Percentiles rank a stretch among this genome's conserved stretches.
phyloP scores from a whole-genome alignment of 2,113 vertebrate species.

The Cettia cetti region DNA sequence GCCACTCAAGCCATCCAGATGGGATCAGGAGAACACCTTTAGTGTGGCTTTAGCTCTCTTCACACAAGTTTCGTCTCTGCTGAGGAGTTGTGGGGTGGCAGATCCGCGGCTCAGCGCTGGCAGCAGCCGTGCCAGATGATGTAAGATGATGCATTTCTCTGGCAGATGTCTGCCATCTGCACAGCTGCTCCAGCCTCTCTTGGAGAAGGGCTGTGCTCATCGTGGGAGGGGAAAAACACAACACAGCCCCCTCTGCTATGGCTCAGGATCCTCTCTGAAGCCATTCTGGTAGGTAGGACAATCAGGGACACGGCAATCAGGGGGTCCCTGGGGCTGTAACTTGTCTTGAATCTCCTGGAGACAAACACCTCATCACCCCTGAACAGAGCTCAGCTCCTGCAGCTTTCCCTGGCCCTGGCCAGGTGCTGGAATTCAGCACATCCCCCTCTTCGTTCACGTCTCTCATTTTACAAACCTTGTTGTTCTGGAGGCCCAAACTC shows the following conservation, averaged over 20 bases:
- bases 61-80: neutral
- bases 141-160: neutral
- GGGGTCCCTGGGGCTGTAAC: neutral
- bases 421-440: neutral
- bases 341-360: neutral
- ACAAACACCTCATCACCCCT: neutral
- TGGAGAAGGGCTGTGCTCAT: neutral
- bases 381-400: neutral
- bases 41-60: neutral
- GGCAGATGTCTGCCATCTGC: constrained; percentile 8
- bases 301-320: neutral
- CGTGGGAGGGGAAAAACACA: neutral
- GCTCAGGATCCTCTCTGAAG: neutral
- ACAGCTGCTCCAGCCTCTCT: neutral
- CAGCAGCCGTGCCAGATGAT: neutral
- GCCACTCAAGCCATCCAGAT: neutral
- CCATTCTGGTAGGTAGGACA: neutral
- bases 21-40: neutral
- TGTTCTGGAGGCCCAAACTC: too few species aligned
- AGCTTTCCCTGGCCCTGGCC: neutral
- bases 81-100: neutral
- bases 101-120: neutral
- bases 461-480: too few species aligned
- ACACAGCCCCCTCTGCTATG: neutral
- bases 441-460: neutral